A percentile compares a stretch with the other conserved stretches of the same genome.
These are phyloP conservation scores for Mellilla xanthometata DNA, from an alignment of 2,888 invertebrate species.

Conservation along the genomic window DNA sequence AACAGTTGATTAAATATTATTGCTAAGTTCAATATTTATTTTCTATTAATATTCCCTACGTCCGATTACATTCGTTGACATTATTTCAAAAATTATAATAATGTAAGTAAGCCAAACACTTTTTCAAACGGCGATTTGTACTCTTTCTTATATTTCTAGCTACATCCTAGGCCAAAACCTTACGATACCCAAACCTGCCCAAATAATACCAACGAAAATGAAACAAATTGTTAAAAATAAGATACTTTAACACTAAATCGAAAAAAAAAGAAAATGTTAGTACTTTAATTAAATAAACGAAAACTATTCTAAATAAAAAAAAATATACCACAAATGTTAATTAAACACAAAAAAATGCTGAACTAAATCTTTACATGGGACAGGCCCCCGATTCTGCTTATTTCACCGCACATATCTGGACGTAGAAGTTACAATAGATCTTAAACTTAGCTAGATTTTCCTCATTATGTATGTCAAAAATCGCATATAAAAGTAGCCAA, in stretches of 20 bases:
- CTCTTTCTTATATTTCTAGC: conserved; percentile 81
- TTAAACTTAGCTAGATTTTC: conserved; percentile 11
- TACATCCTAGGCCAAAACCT: conserved; percentile 83
- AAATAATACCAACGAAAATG: conserved; percentile 66
- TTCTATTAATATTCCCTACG: conserved; percentile 80
- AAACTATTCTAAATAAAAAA: conserved; percentile 73
- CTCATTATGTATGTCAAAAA: conserved; percentile 6
- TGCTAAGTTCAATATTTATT: conserved; percentile 83
- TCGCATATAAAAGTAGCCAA: conserved; percentile 20
- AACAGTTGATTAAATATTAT: conserved; percentile 73
- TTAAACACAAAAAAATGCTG: conserved; percentile 48
- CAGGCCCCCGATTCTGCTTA: conserved; percentile 34
- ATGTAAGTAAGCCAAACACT: conserved; percentile 78
- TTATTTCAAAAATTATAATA: conserved; percentile 72
- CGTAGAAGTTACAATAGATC: conserved; percentile 19
- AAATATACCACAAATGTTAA: conserved; percentile 55
- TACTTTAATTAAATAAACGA: conserved; percentile 61
- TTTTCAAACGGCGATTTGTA: conserved; percentile 78
- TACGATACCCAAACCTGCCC: conserved; percentile 83
- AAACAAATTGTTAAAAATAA: conserved; percentile 58
- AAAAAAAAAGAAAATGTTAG: conserved; percentile 62
- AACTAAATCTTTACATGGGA: conserved; percentile 43
- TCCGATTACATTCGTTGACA: conserved; percentile 84
- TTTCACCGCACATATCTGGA: conserved; percentile 20
- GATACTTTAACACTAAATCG: conserved; percentile 63